Evolutionary conservation across 1,140 invertebrate genomes (phyloP).

Genomic region (Diachasma alloeum): DNA sequence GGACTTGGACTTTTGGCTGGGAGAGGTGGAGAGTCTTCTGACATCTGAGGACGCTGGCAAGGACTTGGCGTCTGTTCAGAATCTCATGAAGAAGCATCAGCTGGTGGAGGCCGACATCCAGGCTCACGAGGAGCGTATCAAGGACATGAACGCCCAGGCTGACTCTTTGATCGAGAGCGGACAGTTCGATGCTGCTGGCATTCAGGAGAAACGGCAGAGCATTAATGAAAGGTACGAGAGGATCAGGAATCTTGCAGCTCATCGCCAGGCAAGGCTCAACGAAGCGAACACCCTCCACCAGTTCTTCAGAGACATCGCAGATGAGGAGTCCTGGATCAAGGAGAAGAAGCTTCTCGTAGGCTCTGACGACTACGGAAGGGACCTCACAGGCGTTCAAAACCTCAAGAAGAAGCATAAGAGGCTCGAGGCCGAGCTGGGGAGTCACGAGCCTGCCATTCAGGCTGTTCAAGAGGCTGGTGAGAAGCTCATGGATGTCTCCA

Average conservation of each 20-base stretch:
- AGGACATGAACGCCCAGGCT: conserved; percentile 93
- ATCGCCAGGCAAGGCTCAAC: conserved; percentile 86
- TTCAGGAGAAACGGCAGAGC: conserved; percentile 90
- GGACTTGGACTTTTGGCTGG: conserved; percentile 99
- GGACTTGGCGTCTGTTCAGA: conserved; percentile 98
- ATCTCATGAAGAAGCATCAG: conserved; percentile 99
- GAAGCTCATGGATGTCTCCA: conserved; percentile 96
- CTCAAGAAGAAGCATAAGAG: conserved; percentile 98
- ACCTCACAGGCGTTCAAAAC: conserved; percentile 97
- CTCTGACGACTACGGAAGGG: conserved; percentile 97
- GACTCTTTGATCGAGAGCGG: conserved; percentile 93
- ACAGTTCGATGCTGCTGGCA: conserved; percentile 92
- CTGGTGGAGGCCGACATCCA: conserved; percentile 97
- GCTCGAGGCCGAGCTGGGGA: conserved; percentile 93
- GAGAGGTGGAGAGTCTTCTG: conserved; percentile 96
- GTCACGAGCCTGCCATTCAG: conserved; percentile 97
- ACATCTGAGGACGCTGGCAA: conserved; percentile 98
- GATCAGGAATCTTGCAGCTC: conserved; percentile 91
- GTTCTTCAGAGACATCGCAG: conserved; percentile 99
- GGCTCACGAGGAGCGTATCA: conserved; percentile 95
- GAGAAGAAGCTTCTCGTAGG: conserved; percentile 98
- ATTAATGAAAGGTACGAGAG: conserved; percentile 95
- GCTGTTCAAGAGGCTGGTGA: conserved; percentile 96
- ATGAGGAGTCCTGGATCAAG: conserved; percentile 99
- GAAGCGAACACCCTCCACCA: conserved; percentile 98